phyloP scores from a whole-genome alignment of 2,888 invertebrate genomes.

The Lasioglossum marginatum region DNA sequence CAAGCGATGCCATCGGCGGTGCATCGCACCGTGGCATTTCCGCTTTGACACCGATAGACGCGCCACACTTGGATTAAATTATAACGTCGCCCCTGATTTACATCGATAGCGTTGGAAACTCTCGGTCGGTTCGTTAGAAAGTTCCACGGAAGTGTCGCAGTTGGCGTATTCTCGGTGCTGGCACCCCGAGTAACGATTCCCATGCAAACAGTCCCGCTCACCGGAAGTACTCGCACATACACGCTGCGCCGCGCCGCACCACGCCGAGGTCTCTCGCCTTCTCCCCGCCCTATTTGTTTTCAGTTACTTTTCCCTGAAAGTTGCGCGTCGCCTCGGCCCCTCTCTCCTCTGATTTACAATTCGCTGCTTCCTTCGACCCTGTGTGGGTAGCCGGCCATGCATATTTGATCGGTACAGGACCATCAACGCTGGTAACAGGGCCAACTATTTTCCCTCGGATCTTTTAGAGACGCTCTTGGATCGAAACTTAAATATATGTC shows the following conservation, averaged over 20 bases:
- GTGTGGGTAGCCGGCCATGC: slow-evolving; percentile 66
- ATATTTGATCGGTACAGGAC: slow-evolving; percentile 72
- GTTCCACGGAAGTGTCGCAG: slow-evolving; percentile 56
- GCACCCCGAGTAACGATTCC: slow-evolving; percentile 42
- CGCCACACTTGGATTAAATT: slow-evolving; percentile 57
- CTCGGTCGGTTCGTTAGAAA: slow-evolving; percentile 60
- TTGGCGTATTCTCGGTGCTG: slow-evolving; percentile 43
- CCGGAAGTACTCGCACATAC: slow-evolving; percentile 10
- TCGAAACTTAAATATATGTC: slow-evolving; percentile 4
- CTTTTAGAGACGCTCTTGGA: not conserved
- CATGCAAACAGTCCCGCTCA: slow-evolving; percentile 42
- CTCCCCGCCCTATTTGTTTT: slow-evolving; percentile 49
- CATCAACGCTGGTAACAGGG: slow-evolving; percentile 69
- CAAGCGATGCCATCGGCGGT: not conserved
- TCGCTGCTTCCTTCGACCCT: slow-evolving; percentile 57
- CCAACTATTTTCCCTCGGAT: slow-evolving; percentile 57
- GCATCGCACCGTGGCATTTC: slow-evolving; percentile 1
- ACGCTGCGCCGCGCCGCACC: not conserved
- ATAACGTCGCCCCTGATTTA: slow-evolving; percentile 62
- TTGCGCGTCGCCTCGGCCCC: slow-evolving; percentile 40
- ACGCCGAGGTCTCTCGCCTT: not conserved
- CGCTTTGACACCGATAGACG: slow-evolving; percentile 24
- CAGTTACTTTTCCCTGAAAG: slow-evolving; percentile 58
- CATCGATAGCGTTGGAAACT: slow-evolving; percentile 56
- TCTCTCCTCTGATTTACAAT: slow-evolving; percentile 66